Base-by-base conservation (phyloP, 2,113 vertebrate genomes). In the Psophia crepitans region DNA sequence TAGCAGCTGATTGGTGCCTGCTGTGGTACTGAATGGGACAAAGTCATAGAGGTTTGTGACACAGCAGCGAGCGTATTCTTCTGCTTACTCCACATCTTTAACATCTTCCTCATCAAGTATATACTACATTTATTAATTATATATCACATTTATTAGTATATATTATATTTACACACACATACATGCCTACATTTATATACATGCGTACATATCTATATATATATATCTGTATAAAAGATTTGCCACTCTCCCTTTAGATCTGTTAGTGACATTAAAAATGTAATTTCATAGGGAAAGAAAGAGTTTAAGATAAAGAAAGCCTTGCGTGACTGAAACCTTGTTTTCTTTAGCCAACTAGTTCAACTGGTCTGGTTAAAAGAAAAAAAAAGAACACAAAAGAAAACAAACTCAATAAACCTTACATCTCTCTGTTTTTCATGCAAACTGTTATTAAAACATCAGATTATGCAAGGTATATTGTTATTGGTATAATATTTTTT, bases 61-160 rank as follows among this genome's bases (percentile, higher is more conserved):
- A 69, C 66, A 68, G 37, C 23, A n/a, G 35, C 32, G 14, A 53
- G 56, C 0, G 0, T 27, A 5, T 14, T 70, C 35, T 66, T 43
- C 35, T 74, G 16, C 33, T 90, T 58, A 24, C 28, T 54, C 32
- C 49, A 30, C 16, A 78, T 33, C 19, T 76, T 85, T 53, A 80
- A 66, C 22, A 35, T 54, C 61, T 80, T 65, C 23, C 23, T 74
- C 33, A 58, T 77, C 64, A 70, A 84, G 65, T 12, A 44, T 21
- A 8, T 33, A 57, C 28, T 33, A 21, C 22, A 21, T 41, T 83
- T 70, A 68, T 14, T 51, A 51, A 51, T 51, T 12, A 39, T 18
- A 8, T 33, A 53, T 28, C 33, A 23, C 28, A 21, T 41, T 83
- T 66, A 60, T 16, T 51, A 84, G 61, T 12, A 44, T 23, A 8